Evolutionary conservation across 2,113 vertebrate species (phyloP), one percentile per base, ranked within the genome.

Genomic region (Corythoichthys haematopterus): DNA sequence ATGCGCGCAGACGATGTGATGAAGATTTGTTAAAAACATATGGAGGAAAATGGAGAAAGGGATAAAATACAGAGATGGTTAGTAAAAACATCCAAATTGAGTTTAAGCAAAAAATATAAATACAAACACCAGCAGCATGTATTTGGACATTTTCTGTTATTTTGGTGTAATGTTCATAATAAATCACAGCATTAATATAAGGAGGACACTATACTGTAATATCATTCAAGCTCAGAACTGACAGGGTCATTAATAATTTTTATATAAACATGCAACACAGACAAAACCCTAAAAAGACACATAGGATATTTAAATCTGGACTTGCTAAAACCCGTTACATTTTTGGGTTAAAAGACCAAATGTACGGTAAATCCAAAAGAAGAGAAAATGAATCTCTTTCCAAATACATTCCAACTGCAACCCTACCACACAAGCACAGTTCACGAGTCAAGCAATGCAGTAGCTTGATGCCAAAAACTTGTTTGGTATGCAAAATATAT

Each of bases 1-100:
- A 60, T 55, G 33, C n/a, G 46, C 6, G 48, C 38, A 47, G 64
- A 37, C 58, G 11, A 60, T 7, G 55, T 47, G 69, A 74, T 13
- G 56, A 14, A 57, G 66, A 60, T 45, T 28, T 64, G 64, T 74
- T 65, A 38, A 13, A 47, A 74, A 40, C 55, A 66, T 43, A 72
- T 8, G 64, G 7, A 40, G 69, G 37, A 74, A 50, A 60, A 71
- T 33, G 12, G 69, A 47, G 65, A 59, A 61, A 64, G 60, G 35
- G 57, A 76, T 16, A 72, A 81, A 84, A 84, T 38, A 75, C 75
- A 84, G 45, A 71, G 12, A 43, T 60, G 52, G 84, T 91, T 92
- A 91, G 88, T 89, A 72, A 77, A 71, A 85, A 81, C 74, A 70
- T 70, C 40, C 71, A 60, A 76, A 53, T 59, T 6, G 58, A 74